Evolutionary conservation across 2,797 vertebrate species (phyloP).

Genomic region (Sebastes matsubarae): DNA sequence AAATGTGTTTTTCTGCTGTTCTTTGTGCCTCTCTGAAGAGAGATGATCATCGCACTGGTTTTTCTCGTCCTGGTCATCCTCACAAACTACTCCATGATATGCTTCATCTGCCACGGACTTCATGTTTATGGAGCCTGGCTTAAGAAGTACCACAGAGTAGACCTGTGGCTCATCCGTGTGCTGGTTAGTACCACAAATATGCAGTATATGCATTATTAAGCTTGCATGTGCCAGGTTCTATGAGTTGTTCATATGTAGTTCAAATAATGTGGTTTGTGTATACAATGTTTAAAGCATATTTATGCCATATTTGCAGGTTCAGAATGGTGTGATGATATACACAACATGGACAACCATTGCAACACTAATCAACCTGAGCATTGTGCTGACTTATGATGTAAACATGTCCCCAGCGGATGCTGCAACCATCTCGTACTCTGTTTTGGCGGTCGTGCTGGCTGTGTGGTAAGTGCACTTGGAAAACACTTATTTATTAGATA

Average conservation of each 20-base stretch:
- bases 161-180: constrained; percentile 86
- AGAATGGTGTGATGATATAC: constrained; percentile 87
- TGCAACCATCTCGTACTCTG: constrained; percentile 76
- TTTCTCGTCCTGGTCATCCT: constrained; percentile 81
- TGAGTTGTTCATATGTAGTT: background rate
- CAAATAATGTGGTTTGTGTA: background rate
- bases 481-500: background rate
- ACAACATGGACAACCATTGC: constrained; percentile 87
- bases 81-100: constrained; percentile 79
- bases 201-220: background rate
- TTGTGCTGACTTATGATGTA: constrained; percentile 82
- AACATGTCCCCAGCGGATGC: constrained; percentile 63
- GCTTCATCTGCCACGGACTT: constrained; percentile 77
- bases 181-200: constrained; percentile 74
- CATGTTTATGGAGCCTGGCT: constrained; percentile 81
- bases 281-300: background rate
- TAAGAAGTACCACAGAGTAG: constrained; percentile 79
- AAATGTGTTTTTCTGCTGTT: background rate
- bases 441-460: constrained; percentile 65
- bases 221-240: background rate
- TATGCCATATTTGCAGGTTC: constrained; percentile 75
- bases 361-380: constrained; percentile 85
- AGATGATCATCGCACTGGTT: constrained; percentile 81
- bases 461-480: constrained; percentile 62
- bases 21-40: constrained; percentile 59